Evolutionary conservation across 1,140 invertebrate genomes (phyloP).

Genomic region (Mercenaria mercenaria): DNA sequence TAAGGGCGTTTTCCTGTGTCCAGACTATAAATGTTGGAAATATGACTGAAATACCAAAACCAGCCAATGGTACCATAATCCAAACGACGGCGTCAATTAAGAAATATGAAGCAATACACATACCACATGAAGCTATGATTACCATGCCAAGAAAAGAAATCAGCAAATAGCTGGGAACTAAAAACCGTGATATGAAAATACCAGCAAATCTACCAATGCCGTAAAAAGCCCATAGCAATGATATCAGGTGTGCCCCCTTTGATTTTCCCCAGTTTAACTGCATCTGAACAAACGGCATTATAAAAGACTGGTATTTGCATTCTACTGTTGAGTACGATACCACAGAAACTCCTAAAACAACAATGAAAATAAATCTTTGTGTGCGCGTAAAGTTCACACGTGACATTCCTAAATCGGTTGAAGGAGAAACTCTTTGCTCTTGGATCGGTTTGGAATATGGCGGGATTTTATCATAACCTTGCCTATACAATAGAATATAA

Average conservation of each 20-base stretch:
- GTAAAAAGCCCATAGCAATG: slow-evolving; percentile 62
- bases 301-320: slow-evolving; percentile 59
- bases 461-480: slow-evolving; percentile 23
- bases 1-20: slow-evolving; percentile 59
- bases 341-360: slow-evolving; percentile 39
- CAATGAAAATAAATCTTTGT: slow-evolving; percentile 19
- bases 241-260: slow-evolving; percentile 52
- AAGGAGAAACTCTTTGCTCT: background rate
- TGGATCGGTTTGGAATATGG: background rate
- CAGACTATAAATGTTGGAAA: slow-evolving; percentile 67
- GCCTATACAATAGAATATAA: background rate
- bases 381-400: background rate
- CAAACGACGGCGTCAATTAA: slow-evolving; percentile 31
- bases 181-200: slow-evolving; percentile 38
- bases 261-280: slow-evolving; percentile 64
- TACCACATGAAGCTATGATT: background rate
- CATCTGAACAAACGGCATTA: slow-evolving; percentile 48
- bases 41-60: slow-evolving; percentile 51
- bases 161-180: slow-evolving; percentile 26
- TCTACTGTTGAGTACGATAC: slow-evolving; percentile 35
- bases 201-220: slow-evolving; percentile 52
- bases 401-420: background rate
- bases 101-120: slow-evolving; percentile 29
- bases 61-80: slow-evolving; percentile 46
- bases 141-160: background rate